Evolutionary conservation across 2,888 invertebrate species (phyloP), one percentile per base, ranked within the genome.

Genomic region (Nephrotoma flavescens): DNA sequence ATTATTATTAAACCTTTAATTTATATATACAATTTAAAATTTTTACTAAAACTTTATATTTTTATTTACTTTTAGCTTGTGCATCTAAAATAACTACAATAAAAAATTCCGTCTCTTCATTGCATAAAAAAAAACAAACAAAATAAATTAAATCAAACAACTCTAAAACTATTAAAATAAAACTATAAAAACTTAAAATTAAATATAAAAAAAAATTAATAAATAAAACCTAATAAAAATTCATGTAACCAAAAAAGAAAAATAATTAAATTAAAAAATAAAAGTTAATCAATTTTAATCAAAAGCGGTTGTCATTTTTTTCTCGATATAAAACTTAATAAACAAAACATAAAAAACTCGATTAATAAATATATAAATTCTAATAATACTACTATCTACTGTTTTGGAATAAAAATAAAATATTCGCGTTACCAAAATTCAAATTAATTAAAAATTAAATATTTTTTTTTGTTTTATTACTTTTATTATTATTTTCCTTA

Each of bases 41-140:
- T 31, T 31, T 31, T 45, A 84, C 12, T 19, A 41, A n/a, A n/a
- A 31, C 9, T 41, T 52, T 41, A 31, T 31, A 71, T 86, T 83
- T 7, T 86, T 86, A n/a, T 86, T 86, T 52, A 42, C 6, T 90
- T 90, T 86, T 89, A 91, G 91, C 91, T 91, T 91, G 91, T 91
- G 91, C 91, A 91, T 91, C 91, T 91, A 91, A 91, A 71, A 71
- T 71, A 71, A 31, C 71, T 71, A 71, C 71, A 71, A 57, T 57
- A 57, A 71, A 71, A 57, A 91, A 90, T 91, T 91, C 91, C 91
- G 91, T 91, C 91, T 91, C 91, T 91, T 91, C 91, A 91, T 91
- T 91, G 91, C 90, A 89, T 89, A 86, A 87, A 86, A 15, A 47
- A 52, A 47, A 52, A 19, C 47, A 42, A 86, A 52, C 47, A 86